Evolutionary conservation across 2,113 vertebrate genomes (phyloP), one percentile per base, ranked within the genome.

Genomic region (Otolemur garnettii): DNA sequence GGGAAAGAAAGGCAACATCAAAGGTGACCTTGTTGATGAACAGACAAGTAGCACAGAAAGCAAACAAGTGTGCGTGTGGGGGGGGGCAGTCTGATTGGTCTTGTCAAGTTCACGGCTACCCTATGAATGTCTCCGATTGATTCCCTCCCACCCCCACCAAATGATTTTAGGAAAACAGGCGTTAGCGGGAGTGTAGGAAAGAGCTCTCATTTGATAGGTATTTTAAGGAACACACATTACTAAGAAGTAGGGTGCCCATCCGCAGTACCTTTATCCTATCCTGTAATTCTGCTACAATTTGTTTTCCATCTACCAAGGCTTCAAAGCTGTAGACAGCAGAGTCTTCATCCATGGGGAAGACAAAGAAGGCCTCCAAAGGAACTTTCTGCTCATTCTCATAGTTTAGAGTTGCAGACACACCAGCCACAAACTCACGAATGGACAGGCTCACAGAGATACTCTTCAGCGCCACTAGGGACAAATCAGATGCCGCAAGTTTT

Each of bases 271-370:
- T 55, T 50, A 97, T 75, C 96, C 99, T 99, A 81, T 99, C 99
- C 92, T 98, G 98, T 90, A 99, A 97, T 92, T 99, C 98, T 11
- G 99, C 99, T 59, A 98, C 98, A 81, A 99, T 98, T 90, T 94
- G 98, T 33, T 97, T 98, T 82, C 99, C 98, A 96, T 99, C 98
- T 35, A 99, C 97, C 81, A 97, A 87, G 77, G 99, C 99, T 64
- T 99, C 98, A 53, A 99, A 99, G 93, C 98, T 98, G 93, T 99
- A 99, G 42, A 99, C 98, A 26, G 99, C 98, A 68, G 98, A 98
- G 64, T 99, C 99, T 72, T 98, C 98, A 74, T 99, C 98, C 98
- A 99, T 95, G 87, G 99, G 99, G 94, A 99, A 99, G 71, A 99
- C 98, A 94, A 99, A 99, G 81, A 99, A 81, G 2, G 98, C 98